Base-by-base conservation (phyloP, 2,797 vertebrate genomes). In the Clarias fuscus region DNA sequence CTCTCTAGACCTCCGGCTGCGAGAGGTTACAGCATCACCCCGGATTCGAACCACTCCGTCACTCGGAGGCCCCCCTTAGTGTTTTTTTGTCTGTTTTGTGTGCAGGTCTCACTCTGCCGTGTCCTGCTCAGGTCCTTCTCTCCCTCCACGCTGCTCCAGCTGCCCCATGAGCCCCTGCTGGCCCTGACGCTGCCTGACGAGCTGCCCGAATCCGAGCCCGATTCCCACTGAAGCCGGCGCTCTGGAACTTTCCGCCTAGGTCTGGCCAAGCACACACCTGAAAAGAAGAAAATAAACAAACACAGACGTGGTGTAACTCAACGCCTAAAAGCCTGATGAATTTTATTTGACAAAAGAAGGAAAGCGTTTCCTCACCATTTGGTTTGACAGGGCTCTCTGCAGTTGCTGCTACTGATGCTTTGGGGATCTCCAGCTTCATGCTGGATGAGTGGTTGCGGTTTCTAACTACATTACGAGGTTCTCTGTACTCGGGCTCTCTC, bases 101-200 rank as follows among this genome's bases (percentile, higher is more conserved):
- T 81, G 27, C n/a, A 58, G 48, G 4, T 30, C 92, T 95, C 95
- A 94, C 94, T 95, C 92, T 91, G 94, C 76, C 93, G 90, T 37
- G 94, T 95, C 83, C 92, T 91, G 81, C 78, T 43, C 1, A 94
- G 93, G 86, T 97, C 98, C 91, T 96, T 96, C 89, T 99, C 98
- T 58, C 98, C 97, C 0, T 99, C 98, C 0, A 97, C 94, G 92
- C 98, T 99, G 93, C 98, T 99, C 97, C 98, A 99, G 94, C 98
- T 99, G 67, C 98, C 98, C 98, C 97, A 98, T 93, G 98, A 99
- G 37, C 97, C 98, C 40, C 98, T 95, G 95, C 98, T 99, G 91
- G 97, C 97, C 64, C 98, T 95, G 87, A 98, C 97, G 0, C 98
- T 98, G 81, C 98, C 97, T 0, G 97, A 97, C 0, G 97, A 98